phyloP scores from a whole-genome alignment of 2,113 vertebrate species.

The Pterocles gutturalis region DNA sequence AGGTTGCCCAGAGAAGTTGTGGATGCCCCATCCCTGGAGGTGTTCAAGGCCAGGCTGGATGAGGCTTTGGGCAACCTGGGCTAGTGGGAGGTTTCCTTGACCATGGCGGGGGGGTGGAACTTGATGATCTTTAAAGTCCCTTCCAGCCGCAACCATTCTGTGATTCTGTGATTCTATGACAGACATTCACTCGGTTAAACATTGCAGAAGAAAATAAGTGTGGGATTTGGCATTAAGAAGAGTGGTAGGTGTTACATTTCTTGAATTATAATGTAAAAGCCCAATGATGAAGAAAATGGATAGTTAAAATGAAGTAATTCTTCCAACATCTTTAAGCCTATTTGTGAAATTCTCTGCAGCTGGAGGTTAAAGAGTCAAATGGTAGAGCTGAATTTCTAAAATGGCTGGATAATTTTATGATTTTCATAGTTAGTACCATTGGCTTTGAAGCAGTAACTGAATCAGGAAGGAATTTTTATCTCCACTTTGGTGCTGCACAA shows the following conservation, averaged over 20 bases:
- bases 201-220: not conserved
- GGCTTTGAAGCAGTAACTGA: not conserved
- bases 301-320: not conserved
- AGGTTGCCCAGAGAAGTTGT: too few species aligned
- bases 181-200: not conserved
- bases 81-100: too few species aligned
- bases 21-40: too few species aligned
- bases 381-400: not conserved
- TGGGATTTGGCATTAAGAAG: not conserved
- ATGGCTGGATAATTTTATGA: not conserved
- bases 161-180: not conserved
- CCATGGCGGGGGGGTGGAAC: too few species aligned
- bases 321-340: not conserved
- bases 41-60: too few species aligned
- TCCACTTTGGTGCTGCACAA: not conserved
- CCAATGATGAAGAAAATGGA: not conserved
- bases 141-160: too few species aligned
- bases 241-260: not conserved
- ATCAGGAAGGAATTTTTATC: not conserved
- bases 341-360: not conserved
- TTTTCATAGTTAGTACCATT: not conserved
- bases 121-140: too few species aligned
- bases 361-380: not conserved
- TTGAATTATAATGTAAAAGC: not conserved
- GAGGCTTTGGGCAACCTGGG: too few species aligned